Evolutionary conservation across 2,113 vertebrate genomes (phyloP).

Genomic region (Scartelaos histophorus): DNA sequence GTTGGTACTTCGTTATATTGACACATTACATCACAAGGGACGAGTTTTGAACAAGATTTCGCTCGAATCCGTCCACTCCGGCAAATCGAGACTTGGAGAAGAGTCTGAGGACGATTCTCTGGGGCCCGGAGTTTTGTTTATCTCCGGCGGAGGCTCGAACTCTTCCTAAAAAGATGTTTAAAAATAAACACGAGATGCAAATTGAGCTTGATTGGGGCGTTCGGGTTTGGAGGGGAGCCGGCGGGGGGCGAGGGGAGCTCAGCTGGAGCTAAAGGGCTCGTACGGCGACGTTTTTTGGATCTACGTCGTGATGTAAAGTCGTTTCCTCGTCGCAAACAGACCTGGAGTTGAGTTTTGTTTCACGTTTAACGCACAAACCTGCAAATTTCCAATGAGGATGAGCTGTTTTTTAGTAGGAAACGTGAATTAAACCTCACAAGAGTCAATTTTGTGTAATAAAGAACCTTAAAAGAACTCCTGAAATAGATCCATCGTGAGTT

Average conservation of each 20-base stretch:
- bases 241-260: conserved; percentile 18
- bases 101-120: conserved; percentile 36
- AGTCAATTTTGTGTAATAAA: too few relatives aligned
- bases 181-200: conserved; percentile 57
- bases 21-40: conserved; percentile 24
- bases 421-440: too few relatives aligned
- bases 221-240: conserved; percentile 62
- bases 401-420: too few relatives aligned
- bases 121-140: conserved; percentile 52
- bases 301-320: too few relatives aligned
- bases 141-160: conserved; percentile 38
- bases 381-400: too few relatives aligned
- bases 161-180: conserved; percentile 43
- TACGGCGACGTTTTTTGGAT: too few relatives aligned
- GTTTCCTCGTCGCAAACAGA: too few relatives aligned
- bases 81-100: neutral
- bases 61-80: neutral
- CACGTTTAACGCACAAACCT: too few relatives aligned
- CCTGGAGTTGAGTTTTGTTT: too few relatives aligned
- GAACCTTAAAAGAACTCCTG: too few relatives aligned
- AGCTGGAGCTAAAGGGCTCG: neutral
- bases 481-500: too few relatives aligned
- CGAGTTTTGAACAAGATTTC: neutral
- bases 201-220: conserved; percentile 53
- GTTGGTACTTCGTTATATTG: conserved; percentile 21